phyloP scores from a whole-genome alignment of 2,888 invertebrate genomes.

The Cephus spinipes region DNA sequence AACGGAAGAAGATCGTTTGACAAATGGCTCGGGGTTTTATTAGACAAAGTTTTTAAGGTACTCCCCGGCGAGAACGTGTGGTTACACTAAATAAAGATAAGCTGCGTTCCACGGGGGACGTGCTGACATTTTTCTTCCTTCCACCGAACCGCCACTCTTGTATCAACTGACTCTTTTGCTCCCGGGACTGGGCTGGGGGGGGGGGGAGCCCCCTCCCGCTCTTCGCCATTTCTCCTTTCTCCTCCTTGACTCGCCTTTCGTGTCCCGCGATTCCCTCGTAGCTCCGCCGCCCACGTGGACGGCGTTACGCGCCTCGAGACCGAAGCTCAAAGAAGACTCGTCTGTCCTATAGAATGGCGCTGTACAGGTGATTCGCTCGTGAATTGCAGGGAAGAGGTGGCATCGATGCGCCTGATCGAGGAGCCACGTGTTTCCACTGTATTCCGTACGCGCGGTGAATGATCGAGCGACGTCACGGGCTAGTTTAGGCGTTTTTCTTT shows the following conservation, averaged over 20 bases:
- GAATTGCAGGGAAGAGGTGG: no score
- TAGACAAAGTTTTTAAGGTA: conserved; percentile 57
- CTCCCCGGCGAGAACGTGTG: conserved; percentile 43
- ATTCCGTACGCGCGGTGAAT: conserved; percentile 4
- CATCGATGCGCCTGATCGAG: no score
- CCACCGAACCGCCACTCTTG: background rate
- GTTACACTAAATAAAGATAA: conserved; percentile 55
- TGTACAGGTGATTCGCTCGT: no score
- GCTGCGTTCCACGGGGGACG: conserved; percentile 31
- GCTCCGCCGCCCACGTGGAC: no score
- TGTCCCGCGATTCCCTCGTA: no score
- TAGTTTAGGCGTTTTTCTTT: background rate
- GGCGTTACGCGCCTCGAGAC: no score
- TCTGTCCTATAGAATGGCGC: no score
- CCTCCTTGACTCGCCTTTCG: no score
- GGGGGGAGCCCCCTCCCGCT: no score
- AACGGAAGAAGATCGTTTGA: conserved; percentile 48
- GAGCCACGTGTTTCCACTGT: no score
- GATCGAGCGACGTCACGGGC: conserved; percentile 15
- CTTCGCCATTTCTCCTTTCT: background rate
- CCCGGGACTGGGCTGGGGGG: background rate
- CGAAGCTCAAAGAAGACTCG: no score
- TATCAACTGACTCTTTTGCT: background rate
- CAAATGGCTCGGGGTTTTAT: conserved; percentile 63
- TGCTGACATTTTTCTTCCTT: background rate